Percentiles rank a stretch among this genome's conserved stretches.
Conservation (phyloP, 2,797 vertebrate genomes). For the Paratrypauchen microcephalus region DNA sequence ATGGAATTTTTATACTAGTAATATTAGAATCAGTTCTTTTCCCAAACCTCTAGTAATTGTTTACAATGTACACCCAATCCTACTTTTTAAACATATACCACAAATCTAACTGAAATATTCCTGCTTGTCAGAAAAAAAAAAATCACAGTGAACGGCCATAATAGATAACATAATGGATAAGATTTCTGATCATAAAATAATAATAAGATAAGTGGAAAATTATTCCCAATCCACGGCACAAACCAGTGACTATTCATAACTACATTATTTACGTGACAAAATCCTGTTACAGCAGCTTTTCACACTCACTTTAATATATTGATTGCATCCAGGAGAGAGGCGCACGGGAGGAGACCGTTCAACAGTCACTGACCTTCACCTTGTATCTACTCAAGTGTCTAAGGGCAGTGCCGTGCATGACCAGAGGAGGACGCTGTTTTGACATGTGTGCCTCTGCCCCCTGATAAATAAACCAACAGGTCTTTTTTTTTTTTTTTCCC, state of each 20-base stretch:
- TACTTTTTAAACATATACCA: no score
- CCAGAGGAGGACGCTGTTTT: constrained; percentile 49
- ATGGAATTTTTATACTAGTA: no score
- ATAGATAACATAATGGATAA: neutral
- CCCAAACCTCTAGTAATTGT: no score
- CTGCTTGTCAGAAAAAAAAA: no score
- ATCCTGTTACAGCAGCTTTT: constrained; percentile 39
- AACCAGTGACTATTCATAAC: constrained; percentile 19
- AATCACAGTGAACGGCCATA: no score
- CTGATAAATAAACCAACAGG: neutral
- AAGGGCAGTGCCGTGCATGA: constrained; percentile 20
- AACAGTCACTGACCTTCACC: constrained; percentile 40
- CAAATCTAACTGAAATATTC: no score
- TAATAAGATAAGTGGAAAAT: neutral
- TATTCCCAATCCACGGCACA: neutral
- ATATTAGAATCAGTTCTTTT: no score
- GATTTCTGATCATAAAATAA: neutral
- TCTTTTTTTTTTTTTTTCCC: neutral
- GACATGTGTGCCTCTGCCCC: constrained; percentile 2
- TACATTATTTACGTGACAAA: constrained; percentile 32
- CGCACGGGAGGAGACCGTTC: constrained; percentile 27
- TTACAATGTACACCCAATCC: no score
- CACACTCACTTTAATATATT: constrained; percentile 49
- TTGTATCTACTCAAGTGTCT: neutral
- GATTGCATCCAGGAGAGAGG: constrained; percentile 47